Conservation (phyloP, 2,888 invertebrate species). For the Xylota segnis region DNA sequence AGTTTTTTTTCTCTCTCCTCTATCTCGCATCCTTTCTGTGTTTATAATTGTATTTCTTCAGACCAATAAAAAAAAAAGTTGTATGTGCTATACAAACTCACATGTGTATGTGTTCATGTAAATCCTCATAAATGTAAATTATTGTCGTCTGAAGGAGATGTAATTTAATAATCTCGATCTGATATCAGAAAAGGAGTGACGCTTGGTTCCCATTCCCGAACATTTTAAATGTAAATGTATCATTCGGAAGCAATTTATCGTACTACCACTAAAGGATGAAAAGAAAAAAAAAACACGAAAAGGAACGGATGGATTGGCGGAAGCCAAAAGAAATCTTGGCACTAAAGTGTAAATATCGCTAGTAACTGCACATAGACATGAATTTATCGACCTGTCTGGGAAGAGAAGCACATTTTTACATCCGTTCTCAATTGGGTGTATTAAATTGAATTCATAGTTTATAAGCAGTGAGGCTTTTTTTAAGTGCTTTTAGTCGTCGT, state of each 20-base stretch:
- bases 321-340: constrained; percentile 49
- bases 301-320: constrained; percentile 28
- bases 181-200: constrained; percentile 17
- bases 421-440: constrained; percentile 40
- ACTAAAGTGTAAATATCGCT: constrained; percentile 38
- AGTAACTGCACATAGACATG: constrained; percentile 27
- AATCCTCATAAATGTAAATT: constrained; percentile 12
- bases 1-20: not conserved
- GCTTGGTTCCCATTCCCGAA: constrained; percentile 1
- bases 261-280: constrained; percentile 7
- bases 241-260: constrained; percentile 49
- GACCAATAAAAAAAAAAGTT: not conserved
- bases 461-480: not conserved
- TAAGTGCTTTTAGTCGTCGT: not conserved
- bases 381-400: constrained; percentile 51
- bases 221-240: constrained; percentile 29
- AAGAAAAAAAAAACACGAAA: too few species aligned
- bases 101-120: not conserved
- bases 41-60: constrained; percentile 8
- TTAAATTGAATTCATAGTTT: constrained; percentile 24
- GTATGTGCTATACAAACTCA: too few species aligned
- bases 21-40: not conserved
- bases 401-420: constrained; percentile 49
- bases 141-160: constrained; percentile 6
- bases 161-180: constrained; percentile 28